Evolutionary conservation across 2,113 vertebrate species (phyloP).

Genomic region (Apodemus speciosus): DNA sequence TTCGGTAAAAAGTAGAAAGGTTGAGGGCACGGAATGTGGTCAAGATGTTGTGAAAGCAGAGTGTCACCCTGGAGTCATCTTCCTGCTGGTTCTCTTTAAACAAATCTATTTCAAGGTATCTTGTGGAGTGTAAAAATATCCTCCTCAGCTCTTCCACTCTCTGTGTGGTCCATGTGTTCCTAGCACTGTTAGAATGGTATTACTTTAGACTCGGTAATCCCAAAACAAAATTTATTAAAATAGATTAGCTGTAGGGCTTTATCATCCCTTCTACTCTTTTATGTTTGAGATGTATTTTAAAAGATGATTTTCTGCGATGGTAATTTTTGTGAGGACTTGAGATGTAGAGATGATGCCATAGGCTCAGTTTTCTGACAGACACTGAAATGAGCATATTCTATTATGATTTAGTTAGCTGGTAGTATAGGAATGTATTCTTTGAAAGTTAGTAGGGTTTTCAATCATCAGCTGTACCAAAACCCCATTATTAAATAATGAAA

Average conservation of each 20-base stretch:
- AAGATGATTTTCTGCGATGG: neutral
- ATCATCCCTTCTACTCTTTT: neutral
- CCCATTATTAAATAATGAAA: slow-evolving; percentile 40
- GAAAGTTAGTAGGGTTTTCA: neutral
- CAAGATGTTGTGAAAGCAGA: neutral
- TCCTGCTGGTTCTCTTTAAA: neutral
- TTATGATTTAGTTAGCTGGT: neutral
- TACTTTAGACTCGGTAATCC: neutral
- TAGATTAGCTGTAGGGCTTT: neutral
- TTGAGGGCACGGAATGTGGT: neutral
- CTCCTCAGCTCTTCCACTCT: neutral
- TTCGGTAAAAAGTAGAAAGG: neutral
- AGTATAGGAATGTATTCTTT: neutral
- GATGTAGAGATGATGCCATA: neutral
- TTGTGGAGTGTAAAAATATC: neutral
- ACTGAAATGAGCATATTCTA: neutral
- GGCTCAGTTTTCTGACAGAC: neutral
- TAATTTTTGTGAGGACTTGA: neutral
- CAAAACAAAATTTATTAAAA: neutral
- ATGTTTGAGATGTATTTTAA: neutral
- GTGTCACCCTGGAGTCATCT: neutral
- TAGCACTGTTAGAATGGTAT: neutral
- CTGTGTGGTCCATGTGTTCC: neutral
- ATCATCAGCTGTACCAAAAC: neutral
- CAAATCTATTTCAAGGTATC: neutral